These are phyloP conservation scores for Nemurella pictetii DNA, from an alignment of 2,888 invertebrate species.

Conservation along the genomic window DNA sequence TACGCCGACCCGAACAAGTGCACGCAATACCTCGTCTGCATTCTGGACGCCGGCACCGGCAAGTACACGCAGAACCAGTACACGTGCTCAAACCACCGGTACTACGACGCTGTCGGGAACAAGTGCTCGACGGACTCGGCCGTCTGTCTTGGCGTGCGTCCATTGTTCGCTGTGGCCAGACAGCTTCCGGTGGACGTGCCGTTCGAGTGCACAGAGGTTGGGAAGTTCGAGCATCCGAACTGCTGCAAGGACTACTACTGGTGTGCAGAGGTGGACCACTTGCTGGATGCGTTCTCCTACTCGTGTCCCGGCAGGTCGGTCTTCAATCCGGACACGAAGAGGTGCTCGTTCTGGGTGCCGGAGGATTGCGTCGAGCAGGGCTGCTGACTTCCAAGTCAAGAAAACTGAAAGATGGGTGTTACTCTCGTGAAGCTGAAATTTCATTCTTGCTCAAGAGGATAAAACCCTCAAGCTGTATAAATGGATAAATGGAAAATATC, in stretches of 20 bases:
- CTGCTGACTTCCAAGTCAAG: not conserved
- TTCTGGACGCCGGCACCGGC: not conserved
- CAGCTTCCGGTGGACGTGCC: not conserved
- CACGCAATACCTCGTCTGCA: not conserved
- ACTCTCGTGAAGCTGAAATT: too few relatives aligned
- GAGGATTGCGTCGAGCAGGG: not conserved
- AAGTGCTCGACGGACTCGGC: not conserved
- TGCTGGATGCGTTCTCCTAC: not conserved
- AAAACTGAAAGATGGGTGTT: too few relatives aligned
- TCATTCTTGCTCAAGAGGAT: too few relatives aligned
- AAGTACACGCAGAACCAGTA: not conserved
- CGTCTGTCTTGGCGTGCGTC: not conserved
- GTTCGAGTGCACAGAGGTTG: not conserved
- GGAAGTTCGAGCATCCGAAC: not conserved
- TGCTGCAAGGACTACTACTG: slow-evolving; percentile 1
- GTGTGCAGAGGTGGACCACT: not conserved
- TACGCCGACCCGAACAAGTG: not conserved
- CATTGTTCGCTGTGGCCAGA: not conserved
- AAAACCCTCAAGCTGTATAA: too few relatives aligned
- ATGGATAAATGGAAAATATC: too few relatives aligned
- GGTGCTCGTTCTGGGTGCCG: not conserved
- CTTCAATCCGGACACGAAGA: not conserved
- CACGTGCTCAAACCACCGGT: not conserved
- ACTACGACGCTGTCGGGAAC: not conserved
- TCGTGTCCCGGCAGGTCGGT: not conserved